Conservation (phyloP, 2,797 vertebrate genomes). For the Rhinoraja longicauda region DNA sequence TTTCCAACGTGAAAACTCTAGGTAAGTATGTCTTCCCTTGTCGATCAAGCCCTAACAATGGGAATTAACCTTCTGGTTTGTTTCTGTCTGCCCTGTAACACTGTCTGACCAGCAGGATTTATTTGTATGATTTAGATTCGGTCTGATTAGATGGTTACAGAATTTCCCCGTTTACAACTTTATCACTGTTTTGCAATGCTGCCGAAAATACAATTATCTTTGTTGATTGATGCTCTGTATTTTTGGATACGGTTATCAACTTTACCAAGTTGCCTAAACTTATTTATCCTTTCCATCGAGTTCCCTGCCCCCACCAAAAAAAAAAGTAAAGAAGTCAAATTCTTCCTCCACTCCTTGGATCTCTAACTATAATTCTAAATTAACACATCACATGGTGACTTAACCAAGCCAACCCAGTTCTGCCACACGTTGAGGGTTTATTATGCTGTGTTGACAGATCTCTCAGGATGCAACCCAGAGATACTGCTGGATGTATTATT, state of each 20-base stretch:
- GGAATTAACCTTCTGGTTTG: background rate
- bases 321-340: background rate
- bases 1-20: background rate
- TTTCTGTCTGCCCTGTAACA: background rate
- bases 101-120: background rate
- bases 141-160: background rate
- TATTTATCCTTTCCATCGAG: background rate
- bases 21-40: no score
- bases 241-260: background rate
- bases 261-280: background rate
- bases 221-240: background rate
- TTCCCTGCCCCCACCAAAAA: background rate
- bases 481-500: background rate
- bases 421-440: background rate
- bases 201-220: background rate
- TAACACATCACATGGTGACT: background rate
- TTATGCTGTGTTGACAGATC: background rate
- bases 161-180: background rate
- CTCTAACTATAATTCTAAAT: background rate
- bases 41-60: background rate
- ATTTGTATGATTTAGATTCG: background rate
- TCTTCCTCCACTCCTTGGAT: background rate
- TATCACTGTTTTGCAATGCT: background rate
- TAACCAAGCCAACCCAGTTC: background rate
- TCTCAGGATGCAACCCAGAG: background rate